Conservation (phyloP, 1,140 invertebrate species). For the Drosophila parvula region DNA sequence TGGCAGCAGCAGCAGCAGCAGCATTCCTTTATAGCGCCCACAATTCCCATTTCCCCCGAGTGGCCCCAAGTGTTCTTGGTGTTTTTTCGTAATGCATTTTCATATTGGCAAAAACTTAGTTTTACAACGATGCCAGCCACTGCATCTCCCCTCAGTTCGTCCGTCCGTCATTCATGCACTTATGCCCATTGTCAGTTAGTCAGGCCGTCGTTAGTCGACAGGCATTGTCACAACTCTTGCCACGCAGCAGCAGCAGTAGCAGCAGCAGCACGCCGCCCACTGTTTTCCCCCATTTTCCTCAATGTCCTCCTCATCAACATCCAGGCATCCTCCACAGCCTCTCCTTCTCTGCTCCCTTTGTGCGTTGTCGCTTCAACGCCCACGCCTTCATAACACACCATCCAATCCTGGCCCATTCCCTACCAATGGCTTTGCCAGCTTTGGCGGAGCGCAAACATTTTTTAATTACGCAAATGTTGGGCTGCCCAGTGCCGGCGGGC, state of each 20-base stretch:
- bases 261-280: slow-evolving; percentile 28
- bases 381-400: slow-evolving; percentile 44
- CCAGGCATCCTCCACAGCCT: slow-evolving; percentile 10
- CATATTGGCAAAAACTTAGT: slow-evolving; percentile 74
- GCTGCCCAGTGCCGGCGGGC: slow-evolving; percentile 67
- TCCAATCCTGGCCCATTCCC: slow-evolving; percentile 40
- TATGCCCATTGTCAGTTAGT: slow-evolving; percentile 79
- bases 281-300: slow-evolving; percentile 17
- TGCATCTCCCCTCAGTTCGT: slow-evolving; percentile 12
- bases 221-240: slow-evolving; percentile 80
- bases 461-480: slow-evolving; percentile 81
- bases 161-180: slow-evolving; percentile 58
- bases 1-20: slow-evolving; percentile 38
- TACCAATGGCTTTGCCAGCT: slow-evolving; percentile 61
- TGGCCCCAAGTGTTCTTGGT: slow-evolving; percentile 37
- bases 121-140: slow-evolving; percentile 56
- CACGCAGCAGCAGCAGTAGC: slow-evolving; percentile 27
- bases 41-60: slow-evolving; percentile 20
- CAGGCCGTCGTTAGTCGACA: slow-evolving; percentile 73
- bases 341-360: slow-evolving; percentile 33
- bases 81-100: slow-evolving; percentile 70
- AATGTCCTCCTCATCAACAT: slow-evolving; percentile 18
- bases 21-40: background rate
- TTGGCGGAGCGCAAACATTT: slow-evolving; percentile 79
- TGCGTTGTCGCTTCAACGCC: slow-evolving; percentile 72